Evolutionary conservation across 2,888 invertebrate genomes (phyloP).

Genomic region (Acanthosepion lycidas): DNA sequence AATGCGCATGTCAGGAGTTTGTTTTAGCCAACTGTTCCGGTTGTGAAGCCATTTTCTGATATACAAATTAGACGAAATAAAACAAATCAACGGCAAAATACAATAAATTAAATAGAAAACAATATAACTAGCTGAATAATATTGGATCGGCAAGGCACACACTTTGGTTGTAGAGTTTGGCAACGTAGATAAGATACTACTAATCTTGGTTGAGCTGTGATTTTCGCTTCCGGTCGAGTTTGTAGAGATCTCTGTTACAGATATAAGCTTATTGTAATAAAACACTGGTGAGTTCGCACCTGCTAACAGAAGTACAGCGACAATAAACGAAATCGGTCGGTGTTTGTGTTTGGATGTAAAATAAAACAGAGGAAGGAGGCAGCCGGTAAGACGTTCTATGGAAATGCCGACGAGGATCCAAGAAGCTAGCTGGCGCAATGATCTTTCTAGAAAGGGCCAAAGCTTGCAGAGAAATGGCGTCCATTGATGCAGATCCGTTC

Average conservation of each 20-base stretch:
- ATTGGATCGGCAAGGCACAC: background rate
- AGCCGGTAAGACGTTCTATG: background rate
- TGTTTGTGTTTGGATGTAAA: background rate
- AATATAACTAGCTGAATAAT: background rate
- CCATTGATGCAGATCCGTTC: background rate
- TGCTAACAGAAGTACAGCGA: background rate
- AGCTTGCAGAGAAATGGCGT: background rate
- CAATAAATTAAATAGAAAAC: background rate
- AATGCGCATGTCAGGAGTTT: background rate
- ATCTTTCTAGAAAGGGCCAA: background rate
- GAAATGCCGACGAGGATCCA: background rate
- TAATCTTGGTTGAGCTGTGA: background rate
- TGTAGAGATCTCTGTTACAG: background rate
- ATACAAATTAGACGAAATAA: background rate
- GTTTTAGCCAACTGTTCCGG: background rate
- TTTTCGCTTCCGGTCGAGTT: background rate
- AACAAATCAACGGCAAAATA: background rate
- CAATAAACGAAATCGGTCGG: background rate
- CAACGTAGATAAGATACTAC: background rate
- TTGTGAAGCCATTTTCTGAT: background rate
- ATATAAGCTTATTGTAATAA: background rate
- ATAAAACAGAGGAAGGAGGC: background rate
- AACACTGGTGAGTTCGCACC: background rate
- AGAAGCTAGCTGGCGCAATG: background rate
- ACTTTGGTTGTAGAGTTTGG: background rate